phyloP scores from a whole-genome alignment of 2,113 vertebrate species.

The Forbesichthys papilliferus region DNA sequence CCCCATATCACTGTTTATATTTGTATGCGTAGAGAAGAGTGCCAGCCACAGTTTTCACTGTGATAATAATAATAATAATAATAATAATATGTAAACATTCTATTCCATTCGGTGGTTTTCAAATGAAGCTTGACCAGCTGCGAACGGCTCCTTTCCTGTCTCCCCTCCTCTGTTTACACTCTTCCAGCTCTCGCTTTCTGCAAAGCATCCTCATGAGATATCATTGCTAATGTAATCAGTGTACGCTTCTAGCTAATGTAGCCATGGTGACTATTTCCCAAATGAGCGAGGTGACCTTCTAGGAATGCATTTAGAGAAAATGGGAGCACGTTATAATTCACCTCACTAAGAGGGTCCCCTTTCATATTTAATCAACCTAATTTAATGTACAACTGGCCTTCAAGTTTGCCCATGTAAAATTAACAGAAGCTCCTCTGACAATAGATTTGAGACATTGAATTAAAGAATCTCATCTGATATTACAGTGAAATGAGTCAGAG shows the following conservation, averaged over 20 bases:
- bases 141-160: conserved; percentile 10
- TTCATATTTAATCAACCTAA: conserved; percentile 36
- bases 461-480: background rate
- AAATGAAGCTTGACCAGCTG: background rate
- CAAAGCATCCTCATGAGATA: conserved; percentile 62
- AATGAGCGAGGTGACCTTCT: conserved; percentile 68
- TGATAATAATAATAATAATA: background rate
- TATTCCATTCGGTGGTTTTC: too few relatives aligned
- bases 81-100: background rate
- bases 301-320: conserved; percentile 51
- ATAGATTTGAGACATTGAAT: background rate
- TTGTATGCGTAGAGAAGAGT: too few relatives aligned
- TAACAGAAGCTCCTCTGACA: conserved; percentile 9
- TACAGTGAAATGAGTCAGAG: background rate
- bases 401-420: conserved; percentile 10
- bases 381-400: conserved; percentile 27
- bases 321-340: conserved; percentile 42
- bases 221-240: conserved; percentile 65
- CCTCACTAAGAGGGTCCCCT: conserved; percentile 28
- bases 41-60: too few relatives aligned
- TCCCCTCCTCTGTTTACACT: background rate
- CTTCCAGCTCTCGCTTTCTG: conserved; percentile 38
- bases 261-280: conserved; percentile 68
- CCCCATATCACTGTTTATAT: too few relatives aligned
- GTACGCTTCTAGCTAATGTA: conserved; percentile 62